phyloP scores from a whole-genome alignment of 2,113 vertebrate species.

The Drymodes brunneopygia region DNA sequence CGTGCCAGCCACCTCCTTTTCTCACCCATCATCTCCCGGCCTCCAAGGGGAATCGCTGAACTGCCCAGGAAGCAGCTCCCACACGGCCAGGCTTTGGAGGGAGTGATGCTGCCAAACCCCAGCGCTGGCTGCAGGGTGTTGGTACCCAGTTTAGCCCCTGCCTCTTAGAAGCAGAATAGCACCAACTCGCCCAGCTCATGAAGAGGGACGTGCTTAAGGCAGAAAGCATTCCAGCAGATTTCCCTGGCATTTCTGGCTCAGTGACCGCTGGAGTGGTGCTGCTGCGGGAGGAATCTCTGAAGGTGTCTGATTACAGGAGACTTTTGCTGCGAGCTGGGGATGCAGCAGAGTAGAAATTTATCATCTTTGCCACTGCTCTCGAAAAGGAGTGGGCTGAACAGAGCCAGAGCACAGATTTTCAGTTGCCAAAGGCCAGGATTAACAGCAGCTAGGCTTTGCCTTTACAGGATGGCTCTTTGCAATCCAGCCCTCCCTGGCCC shows the following conservation, averaged over 20 bases:
- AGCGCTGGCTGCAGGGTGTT: neutral
- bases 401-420: neutral
- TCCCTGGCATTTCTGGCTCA: neutral
- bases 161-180: neutral
- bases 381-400: neutral
- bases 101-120: neutral
- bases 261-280: neutral
- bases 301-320: neutral
- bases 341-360: neutral
- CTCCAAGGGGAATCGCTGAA: fast-evolving
- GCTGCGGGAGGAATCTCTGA: neutral
- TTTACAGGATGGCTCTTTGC: neutral
- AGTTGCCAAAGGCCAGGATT: neutral
- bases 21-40: neutral
- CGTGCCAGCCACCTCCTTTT: neutral
- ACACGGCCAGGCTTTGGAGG: fast-evolving
- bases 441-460: neutral
- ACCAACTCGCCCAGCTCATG: neutral
- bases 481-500: fast-evolving
- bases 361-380: neutral
- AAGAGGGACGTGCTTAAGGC: neutral
- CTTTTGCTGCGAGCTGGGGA: neutral
- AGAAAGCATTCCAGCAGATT: neutral
- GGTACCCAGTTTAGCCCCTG: neutral
- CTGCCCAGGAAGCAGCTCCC: fast-evolving